A percentile compares a stretch with the other conserved stretches of the same genome.
These are phyloP conservation scores for Athene cunicularia DNA, from an alignment of 2,113 vertebrate species.

Conservation along the genomic window DNA sequence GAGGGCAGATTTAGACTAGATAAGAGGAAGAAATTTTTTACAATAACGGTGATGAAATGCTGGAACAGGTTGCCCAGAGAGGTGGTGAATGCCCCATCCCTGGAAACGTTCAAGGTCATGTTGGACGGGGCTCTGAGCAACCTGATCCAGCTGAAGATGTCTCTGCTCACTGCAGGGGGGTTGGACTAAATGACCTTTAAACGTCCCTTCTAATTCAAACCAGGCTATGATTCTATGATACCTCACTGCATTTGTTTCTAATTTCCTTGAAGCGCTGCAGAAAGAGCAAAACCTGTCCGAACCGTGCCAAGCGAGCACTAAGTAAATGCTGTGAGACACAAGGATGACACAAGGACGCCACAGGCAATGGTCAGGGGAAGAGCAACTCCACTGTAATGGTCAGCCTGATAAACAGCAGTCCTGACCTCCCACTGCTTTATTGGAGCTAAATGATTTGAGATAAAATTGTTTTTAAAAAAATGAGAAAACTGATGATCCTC, in stretches of 20 bases:
- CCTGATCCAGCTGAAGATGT: accelerated
- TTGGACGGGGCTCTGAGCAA: background rate
- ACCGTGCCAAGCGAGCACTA: accelerated
- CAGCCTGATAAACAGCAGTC: background rate
- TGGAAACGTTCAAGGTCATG: background rate
- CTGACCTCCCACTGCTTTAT: no score
- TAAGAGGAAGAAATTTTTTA: background rate
- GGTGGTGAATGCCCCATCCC: background rate
- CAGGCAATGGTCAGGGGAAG: accelerated
- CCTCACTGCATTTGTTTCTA: background rate
- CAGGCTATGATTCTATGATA: background rate
- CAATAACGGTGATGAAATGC: accelerated
- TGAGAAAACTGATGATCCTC: background rate
- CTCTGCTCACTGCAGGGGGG: background rate
- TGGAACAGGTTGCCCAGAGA: background rate
- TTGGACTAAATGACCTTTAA: background rate
- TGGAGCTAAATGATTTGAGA: background rate
- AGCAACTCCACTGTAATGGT: accelerated
- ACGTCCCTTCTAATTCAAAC: background rate
- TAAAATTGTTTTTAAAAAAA: background rate
- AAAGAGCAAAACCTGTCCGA: accelerated
- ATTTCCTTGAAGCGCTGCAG: background rate
- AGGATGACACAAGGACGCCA: background rate
- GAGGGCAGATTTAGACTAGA: background rate
- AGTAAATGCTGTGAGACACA: accelerated